A percentile compares a stretch with the other conserved stretches of the same genome.
Evolutionary conservation across 1,140 invertebrate genomes (phyloP).

Genomic region (Pissodes strobi): DNA sequence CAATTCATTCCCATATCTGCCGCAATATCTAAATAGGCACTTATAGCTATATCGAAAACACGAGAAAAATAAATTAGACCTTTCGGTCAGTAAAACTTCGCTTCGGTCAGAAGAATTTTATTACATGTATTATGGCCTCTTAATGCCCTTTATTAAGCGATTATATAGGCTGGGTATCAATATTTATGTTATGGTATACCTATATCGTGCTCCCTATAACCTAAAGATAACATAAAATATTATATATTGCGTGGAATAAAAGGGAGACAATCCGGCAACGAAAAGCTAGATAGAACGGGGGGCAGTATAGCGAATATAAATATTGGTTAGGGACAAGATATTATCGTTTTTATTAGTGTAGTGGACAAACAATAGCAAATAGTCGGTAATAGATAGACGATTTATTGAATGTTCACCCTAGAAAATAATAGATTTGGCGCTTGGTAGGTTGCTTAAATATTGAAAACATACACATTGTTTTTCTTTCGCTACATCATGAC

Average conservation of each 20-base stretch:
- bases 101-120: constrained; percentile 24
- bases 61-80: constrained; percentile 18
- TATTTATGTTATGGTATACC: constrained; percentile 21
- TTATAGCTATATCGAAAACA: constrained; percentile 14
- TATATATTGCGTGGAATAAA: constrained; percentile 18
- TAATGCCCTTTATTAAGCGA: constrained; percentile 31
- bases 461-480: too few species aligned
- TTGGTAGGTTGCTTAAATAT: too few species aligned
- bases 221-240: constrained; percentile 22
- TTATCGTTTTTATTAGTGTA: too few species aligned
- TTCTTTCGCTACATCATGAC: too few species aligned
- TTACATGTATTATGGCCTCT: constrained; percentile 23
- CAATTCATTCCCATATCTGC: constrained; percentile 6
- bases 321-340: too few species aligned
- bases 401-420: too few species aligned
- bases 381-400: too few species aligned
- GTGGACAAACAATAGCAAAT: too few species aligned
- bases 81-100: constrained; percentile 25
- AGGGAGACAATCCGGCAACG: neutral
- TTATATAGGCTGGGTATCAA: constrained; percentile 21
- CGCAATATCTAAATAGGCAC: constrained; percentile 20
- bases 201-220: constrained; percentile 1
- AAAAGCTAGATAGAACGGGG: too few species aligned
- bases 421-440: too few species aligned
- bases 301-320: too few species aligned